Percentiles rank a stretch among this genome's conserved stretches.
These are phyloP conservation scores for Ictalurus punctatus DNA, from an alignment of 2,113 vertebrate species.

Conservation along the genomic window DNA sequence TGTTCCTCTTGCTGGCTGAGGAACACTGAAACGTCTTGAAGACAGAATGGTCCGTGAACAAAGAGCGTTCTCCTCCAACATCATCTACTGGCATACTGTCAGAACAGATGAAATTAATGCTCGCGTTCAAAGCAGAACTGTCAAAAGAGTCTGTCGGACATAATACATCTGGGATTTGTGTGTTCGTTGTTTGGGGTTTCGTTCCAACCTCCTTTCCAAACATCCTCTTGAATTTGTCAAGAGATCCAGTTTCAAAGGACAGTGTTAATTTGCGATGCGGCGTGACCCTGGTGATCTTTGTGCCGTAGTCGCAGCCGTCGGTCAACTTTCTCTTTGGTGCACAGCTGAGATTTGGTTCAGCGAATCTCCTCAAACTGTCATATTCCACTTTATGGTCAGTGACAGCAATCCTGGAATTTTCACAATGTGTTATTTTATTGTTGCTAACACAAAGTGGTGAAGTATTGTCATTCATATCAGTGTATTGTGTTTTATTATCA, in stretches of 20 bases:
- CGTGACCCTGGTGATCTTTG: constrained; percentile 58
- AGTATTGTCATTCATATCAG: neutral
- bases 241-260: constrained; percentile 74
- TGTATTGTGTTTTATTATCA: neutral
- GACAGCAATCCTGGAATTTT: constrained; percentile 15
- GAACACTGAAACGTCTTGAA: neutral
- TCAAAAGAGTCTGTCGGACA: neutral
- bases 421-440: neutral
- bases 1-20: constrained; percentile 48
- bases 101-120: neutral
- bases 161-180: constrained; percentile 1
- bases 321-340: constrained; percentile 61
- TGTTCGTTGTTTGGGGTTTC: constrained; percentile 15
- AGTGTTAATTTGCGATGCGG: constrained; percentile 67
- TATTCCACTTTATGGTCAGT: neutral
- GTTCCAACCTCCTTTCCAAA: constrained; percentile 68
- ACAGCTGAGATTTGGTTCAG: neutral
- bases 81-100: neutral
- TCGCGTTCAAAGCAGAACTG: neutral
- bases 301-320: constrained; percentile 16
- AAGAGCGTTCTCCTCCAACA: neutral
- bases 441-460: too few species aligned
- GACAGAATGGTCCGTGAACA: constrained; percentile 46
- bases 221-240: constrained; percentile 86
- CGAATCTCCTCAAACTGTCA: constrained; percentile 47